phyloP scores from a whole-genome alignment of 2,888 invertebrate species.

The Drosophila mulleri region DNA sequence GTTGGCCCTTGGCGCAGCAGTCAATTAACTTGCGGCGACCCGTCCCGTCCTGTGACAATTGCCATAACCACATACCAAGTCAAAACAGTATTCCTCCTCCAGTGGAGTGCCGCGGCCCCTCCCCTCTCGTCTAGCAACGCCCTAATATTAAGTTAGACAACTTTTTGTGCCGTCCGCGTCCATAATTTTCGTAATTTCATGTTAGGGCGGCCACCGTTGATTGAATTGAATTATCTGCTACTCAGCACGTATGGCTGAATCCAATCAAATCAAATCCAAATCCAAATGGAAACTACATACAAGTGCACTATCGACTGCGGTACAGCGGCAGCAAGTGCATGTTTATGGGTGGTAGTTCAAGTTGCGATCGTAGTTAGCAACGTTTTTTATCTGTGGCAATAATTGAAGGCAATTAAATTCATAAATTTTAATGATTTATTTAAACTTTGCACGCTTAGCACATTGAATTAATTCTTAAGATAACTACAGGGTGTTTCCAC shows the following conservation, averaged over 20 bases:
- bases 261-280: slow-evolving; percentile 22
- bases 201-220: slow-evolving; percentile 75
- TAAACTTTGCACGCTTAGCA: slow-evolving; percentile 61
- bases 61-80: slow-evolving; percentile 34
- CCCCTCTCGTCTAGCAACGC: slow-evolving; percentile 40
- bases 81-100: not conserved
- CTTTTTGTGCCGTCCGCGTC: slow-evolving; percentile 23
- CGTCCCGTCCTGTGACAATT: slow-evolving; percentile 52
- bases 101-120: not conserved
- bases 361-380: slow-evolving; percentile 39
- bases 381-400: slow-evolving; percentile 68
- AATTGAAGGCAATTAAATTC: slow-evolving; percentile 79
- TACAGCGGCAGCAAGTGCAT: slow-evolving; percentile 9
- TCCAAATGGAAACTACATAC: slow-evolving; percentile 27
- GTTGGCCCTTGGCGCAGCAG: slow-evolving; percentile 45
- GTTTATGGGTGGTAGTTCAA: slow-evolving; percentile 48
- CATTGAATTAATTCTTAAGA: slow-evolving; percentile 57
- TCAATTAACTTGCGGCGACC: slow-evolving; percentile 50
- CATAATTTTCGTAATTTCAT: slow-evolving; percentile 73
- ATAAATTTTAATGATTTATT: slow-evolving; percentile 81
- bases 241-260: slow-evolving; percentile 26
- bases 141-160: slow-evolving; percentile 66
- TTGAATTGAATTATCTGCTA: slow-evolving; percentile 69
- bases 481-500: slow-evolving; percentile 58
- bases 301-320: slow-evolving; percentile 13